Conservation (phyloP, 2,888 invertebrate genomes). For the Chaetoderma sp. region DNA sequence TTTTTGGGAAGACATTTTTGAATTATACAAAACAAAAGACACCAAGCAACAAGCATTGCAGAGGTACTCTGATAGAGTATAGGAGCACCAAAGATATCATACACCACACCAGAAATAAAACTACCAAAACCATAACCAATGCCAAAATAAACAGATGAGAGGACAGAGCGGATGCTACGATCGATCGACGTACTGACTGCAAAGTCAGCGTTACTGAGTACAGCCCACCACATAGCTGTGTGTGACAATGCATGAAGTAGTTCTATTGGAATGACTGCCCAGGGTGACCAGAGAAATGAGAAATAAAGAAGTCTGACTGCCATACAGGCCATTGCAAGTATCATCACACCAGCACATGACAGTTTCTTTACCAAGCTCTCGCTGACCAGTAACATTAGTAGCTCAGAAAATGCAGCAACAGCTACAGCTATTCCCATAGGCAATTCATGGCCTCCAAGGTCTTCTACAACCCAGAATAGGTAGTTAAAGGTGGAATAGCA, state of each 20-base stretch:
- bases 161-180: conserved; percentile 56
- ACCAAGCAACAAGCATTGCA: conserved; percentile 48
- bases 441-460: conserved; percentile 53
- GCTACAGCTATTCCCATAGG: conserved; percentile 58
- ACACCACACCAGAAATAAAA: conserved; percentile 55
- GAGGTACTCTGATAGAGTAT: conserved; percentile 55
- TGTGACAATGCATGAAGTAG: conserved; percentile 57
- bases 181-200: conserved; percentile 54
- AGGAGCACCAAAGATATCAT: conserved; percentile 48
- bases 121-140: conserved; percentile 60
- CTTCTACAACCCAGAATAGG: conserved; percentile 62
- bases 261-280: conserved; percentile 58
- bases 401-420: conserved; percentile 55
- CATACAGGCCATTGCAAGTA: conserved; percentile 49
- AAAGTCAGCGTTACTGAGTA: conserved; percentile 55
- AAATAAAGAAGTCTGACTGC: conserved; percentile 53
- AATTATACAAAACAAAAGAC: conserved; percentile 47
- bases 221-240: conserved; percentile 60
- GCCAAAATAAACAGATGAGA: conserved; percentile 59
- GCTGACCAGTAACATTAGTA: conserved; percentile 56
- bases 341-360: conserved; percentile 53
- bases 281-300: conserved; percentile 57
- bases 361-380: conserved; percentile 49
- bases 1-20: conserved; percentile 50
- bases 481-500: conserved; percentile 56